Conservation (phyloP, 1,140 invertebrate genomes). For the Anastrepha ludens region DNA sequence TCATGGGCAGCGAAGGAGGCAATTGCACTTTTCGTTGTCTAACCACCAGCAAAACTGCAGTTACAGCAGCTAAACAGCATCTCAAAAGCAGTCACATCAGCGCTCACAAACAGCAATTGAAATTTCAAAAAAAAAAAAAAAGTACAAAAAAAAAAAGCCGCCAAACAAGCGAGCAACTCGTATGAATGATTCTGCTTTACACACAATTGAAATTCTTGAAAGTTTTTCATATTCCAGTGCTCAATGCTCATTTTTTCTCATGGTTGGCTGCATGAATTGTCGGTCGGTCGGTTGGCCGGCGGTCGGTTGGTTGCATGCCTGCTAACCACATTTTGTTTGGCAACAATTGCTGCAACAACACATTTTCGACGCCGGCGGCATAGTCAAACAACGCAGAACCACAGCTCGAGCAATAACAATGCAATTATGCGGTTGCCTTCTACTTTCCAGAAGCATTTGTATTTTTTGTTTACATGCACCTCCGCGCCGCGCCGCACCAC, state of each 20-base stretch:
- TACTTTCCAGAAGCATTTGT: conserved; percentile 14
- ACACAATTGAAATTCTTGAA: conserved; percentile 44
- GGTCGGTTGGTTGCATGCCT: neutral
- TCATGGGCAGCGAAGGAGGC: neutral
- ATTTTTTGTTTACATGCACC: neutral
- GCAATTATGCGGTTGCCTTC: conserved; percentile 39
- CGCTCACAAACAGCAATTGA: neutral
- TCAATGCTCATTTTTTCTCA: conserved; percentile 18
- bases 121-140: neutral
- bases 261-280: conserved; percentile 13
- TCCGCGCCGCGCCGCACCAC: neutral
- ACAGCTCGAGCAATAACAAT: conserved; percentile 9
- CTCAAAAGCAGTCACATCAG: neutral
- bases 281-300: neutral
- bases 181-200: neutral
- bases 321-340: conserved; percentile 34
- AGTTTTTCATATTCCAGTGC: conserved; percentile 14
- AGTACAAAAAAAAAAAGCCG: neutral
- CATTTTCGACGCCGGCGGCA: neutral
- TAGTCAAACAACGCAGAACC: neutral
- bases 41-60: neutral
- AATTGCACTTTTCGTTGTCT: neutral
- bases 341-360: conserved; percentile 33
- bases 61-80: neutral
- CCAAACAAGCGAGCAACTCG: neutral